Evolutionary conservation across 2,113 vertebrate genomes (phyloP), one percentile per base, ranked within the genome.

Genomic region (Phodopus roborovskii): DNA sequence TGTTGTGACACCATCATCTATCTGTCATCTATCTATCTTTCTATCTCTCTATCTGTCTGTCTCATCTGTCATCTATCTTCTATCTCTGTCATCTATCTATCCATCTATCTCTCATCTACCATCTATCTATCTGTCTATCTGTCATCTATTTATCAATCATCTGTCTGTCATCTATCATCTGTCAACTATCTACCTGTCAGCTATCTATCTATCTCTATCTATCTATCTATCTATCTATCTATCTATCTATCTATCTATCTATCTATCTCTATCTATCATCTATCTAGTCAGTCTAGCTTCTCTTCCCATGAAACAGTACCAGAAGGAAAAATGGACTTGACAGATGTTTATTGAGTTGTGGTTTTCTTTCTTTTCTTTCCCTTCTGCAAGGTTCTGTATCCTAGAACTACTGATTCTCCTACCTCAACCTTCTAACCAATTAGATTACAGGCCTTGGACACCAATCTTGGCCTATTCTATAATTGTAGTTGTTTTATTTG

Each of bases 251-350:
- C 45, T n/a, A 36, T 17, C 48, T 36, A 33, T 19, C 77, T n/a
- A 20, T n/a, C 19, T 45, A 45, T 45, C 45, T 22, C 36, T 58
- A 36, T 36, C 78, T 56, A 22, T 70, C 66, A 42, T 5, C 56
- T 10, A 30, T 42, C 71, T 74, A 22, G 19, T 17, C 28, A 45
- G 1, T 30, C 15, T 56, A 0, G 33, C 56, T 70, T 70, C 39
- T 68, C 88, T 89, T 92, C 75, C 89, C 64, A 1, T 73, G 86
- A 71, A 45, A 88, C 68, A 66, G 71, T n/a, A 24, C 28, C 66
- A 45, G 70, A 89, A 82, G 28, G 71, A 66, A 45, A 73, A 30
- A 78, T 36, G 12, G 58, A 20, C 71, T 50, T 17, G 39, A 11
- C 36, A 73, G 83, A n/a, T 77, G 42, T 42, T 62, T 36, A 6